Evolutionary conservation across 2,888 invertebrate genomes (phyloP), one percentile per base, ranked within the genome.

Genomic region (Thumatha senex): DNA sequence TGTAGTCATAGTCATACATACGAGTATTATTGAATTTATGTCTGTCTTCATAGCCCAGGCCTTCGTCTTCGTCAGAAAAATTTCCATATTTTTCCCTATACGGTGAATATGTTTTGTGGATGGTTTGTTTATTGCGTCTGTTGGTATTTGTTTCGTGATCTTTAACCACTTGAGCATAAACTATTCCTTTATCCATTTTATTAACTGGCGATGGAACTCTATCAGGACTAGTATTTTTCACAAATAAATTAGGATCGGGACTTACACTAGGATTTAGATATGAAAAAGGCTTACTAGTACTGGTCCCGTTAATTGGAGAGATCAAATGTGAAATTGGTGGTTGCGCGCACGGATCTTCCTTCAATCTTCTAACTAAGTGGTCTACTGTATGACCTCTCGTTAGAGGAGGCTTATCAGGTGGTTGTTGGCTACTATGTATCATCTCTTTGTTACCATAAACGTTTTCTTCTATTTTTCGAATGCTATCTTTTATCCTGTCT

Each of bases 261-360:
- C 87, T 91, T 2, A 92, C 90, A 70, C 93, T 93, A 7, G 93
- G 93, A 66, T 93, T 92, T 3, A 95, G 95, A 69, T 97, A 97
- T 0, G 96, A 97, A 82, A 97, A 97, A 30, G 96, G 96, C 74
- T 96, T 94, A 74, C 95, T 96, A 63, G 93, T 93, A 74, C 96
- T 95, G 61, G 93, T 93, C 39, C 94, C 93, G 60, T 93, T 93
- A 44, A 93, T 86, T 24, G 94, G 93, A 13, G 93, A 89, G 48
- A 95, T 92, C 78, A 95, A 87, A 72, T 93, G 93, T 31, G 93
- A 82, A 69, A 93, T 94, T 1, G 95, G 94, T 40, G 95, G 94
- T 0, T 95, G 93, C 9, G 94, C 93, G 44, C 93, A 90, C 63
- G 94, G 94, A 65, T 96, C 96, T 82, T 94, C 94, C 57, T 94